Evolutionary conservation across 2,113 vertebrate species (phyloP).

Genomic region (Falcunculus frontatus): DNA sequence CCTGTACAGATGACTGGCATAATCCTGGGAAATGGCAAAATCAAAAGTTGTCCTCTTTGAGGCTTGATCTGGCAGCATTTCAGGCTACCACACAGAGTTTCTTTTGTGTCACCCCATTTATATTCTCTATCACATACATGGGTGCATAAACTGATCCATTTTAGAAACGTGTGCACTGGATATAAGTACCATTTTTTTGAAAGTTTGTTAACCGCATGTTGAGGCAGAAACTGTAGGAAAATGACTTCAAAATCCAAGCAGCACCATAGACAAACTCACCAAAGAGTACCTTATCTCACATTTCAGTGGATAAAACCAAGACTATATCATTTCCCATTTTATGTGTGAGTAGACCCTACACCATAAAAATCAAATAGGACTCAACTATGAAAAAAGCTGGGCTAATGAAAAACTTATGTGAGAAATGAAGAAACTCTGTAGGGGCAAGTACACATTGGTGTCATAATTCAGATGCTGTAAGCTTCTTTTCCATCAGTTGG

Average conservation of each 20-base stretch:
- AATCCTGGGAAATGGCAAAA: neutral
- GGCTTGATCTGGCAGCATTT: neutral
- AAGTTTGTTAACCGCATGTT: neutral
- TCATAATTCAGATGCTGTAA: neutral
- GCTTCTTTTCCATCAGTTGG: neutral
- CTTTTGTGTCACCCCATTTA: neutral
- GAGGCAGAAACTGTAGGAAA: neutral
- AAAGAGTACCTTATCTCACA: neutral
- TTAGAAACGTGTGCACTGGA: neutral
- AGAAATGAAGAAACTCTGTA: slow-evolving; percentile 1
- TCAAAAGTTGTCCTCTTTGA: neutral
- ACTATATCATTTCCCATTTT: neutral
- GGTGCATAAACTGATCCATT: neutral
- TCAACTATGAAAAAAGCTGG: neutral
- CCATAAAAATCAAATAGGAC: slow-evolving; percentile 7
- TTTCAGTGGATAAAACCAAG: neutral
- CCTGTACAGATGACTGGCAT: rapidly evolving
- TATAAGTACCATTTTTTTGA: neutral
- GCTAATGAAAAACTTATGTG: slow-evolving; percentile 14
- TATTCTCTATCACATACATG: neutral
- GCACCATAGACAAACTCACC: neutral
- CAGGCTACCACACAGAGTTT: neutral
- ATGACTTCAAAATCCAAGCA: neutral
- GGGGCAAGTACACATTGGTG: neutral
- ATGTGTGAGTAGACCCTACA: neutral